Evolutionary conservation across 2,888 invertebrate genomes (phyloP), one percentile per base, ranked within the genome.

Genomic region (Sclerodermus sp.): DNA sequence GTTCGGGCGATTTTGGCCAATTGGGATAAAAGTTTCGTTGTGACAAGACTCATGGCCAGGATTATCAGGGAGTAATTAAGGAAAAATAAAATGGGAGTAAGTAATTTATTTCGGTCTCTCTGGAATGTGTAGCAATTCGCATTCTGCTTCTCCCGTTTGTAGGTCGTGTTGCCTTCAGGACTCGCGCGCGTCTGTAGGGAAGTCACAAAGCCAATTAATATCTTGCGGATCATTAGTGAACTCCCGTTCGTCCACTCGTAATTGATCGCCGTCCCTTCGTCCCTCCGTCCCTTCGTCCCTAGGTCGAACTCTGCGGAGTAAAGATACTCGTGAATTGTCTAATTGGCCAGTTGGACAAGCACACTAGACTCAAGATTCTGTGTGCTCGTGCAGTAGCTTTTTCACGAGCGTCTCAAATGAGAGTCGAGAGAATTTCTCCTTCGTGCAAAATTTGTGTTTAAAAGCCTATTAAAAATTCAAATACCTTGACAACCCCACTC

Each of bases 171-270:
- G 34, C 12, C 4, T 13, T 34, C 47, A 49, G 31, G 41, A 16
- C 41, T 10, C 23, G 18, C n/a, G 23, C 29, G 23, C 41, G n/a
- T n/a, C n/a, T n/a, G n/a, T n/a, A n/a, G n/a, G 23, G 18, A 12
- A 51, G 43, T 55, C 53, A 51, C 46, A 49, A 42, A 53, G 60
- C 63, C 60, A 68, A 70, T 70, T 64, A 66, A 66, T 70, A 67
- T 64, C 62, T 62, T 51, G 58, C 64, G 58, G 58, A 58, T 66
- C 60, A 67, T 70, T 68, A 62, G 64, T 57, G 46, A 56, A 56
- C 58, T 58, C 54, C 58, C 60, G 65, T 63, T 64, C 49, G 48
- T 44, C 47, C 49, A 58, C 45, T 58, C 61, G 57, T 65, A 66
- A 68, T 67, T 63, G 62, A 62, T 60, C 59, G 49, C 51, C 23